phyloP scores from a whole-genome alignment of 1,140 invertebrate species.

The Apis florea region DNA sequence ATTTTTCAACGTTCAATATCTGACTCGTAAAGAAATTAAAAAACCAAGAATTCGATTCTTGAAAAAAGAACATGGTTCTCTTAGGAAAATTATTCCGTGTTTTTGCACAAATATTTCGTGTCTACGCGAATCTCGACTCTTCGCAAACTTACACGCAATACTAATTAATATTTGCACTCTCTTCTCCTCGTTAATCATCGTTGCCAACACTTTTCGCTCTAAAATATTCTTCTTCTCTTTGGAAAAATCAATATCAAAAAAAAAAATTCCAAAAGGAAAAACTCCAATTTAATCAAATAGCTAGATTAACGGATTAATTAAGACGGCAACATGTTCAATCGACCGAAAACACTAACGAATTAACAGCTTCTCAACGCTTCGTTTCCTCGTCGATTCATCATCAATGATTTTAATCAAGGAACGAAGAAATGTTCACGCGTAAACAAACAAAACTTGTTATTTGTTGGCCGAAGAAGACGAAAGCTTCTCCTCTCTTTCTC shows the following conservation, averaged over 20 bases:
- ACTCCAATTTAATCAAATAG: too few species aligned
- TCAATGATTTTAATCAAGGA: not conserved
- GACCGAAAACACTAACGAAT: too few species aligned
- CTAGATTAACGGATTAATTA: not conserved
- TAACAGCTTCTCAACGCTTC: not conserved
- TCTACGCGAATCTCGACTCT: too few species aligned
- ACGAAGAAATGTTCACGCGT: not conserved
- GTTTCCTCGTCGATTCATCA: not conserved
- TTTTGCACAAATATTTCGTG: too few species aligned
- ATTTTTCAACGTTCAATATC: too few species aligned
- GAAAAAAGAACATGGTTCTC: too few species aligned
- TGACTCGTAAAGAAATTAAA: too few species aligned
- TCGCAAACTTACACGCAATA: not conserved
- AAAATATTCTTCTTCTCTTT: too few species aligned
- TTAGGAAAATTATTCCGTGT: not conserved
- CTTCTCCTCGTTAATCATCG: not conserved
- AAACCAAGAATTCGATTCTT: too few species aligned
- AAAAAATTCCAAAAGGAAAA: not conserved
- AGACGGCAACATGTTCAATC: too few species aligned
- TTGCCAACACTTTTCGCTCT: not conserved
- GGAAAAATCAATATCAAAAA: too few species aligned
- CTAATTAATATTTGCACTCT: constrained; percentile 9
- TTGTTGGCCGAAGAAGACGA: not conserved
- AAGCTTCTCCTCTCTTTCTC: constrained; percentile 15
- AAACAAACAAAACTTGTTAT: constrained; percentile 1